Evolutionary conservation across 2,113 vertebrate genomes (phyloP).

Genomic region (Rhadina sibilatrix): DNA sequence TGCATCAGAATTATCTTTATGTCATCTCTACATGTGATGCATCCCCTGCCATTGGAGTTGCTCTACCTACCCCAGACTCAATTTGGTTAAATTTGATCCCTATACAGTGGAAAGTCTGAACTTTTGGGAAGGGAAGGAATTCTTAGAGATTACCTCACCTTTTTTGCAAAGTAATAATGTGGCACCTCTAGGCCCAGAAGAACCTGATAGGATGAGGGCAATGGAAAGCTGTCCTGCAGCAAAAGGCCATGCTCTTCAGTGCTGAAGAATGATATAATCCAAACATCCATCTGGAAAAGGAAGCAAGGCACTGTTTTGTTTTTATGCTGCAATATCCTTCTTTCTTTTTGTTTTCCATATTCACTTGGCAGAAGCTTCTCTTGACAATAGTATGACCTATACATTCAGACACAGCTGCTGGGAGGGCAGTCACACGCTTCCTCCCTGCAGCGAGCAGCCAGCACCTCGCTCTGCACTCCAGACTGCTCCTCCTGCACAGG

Average conservation of each 20-base stretch:
- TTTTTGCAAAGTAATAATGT: constrained; percentile 91
- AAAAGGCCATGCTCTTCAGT: constrained; percentile 91
- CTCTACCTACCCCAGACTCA: not conserved
- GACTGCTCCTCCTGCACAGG: not conserved
- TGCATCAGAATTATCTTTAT: not conserved
- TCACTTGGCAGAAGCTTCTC: not conserved
- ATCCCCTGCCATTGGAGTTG: not conserved
- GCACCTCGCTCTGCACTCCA: not conserved
- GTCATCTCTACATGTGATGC: not conserved
- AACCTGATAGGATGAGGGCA: constrained; percentile 76
- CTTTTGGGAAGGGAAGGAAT: not conserved
- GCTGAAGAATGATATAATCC: constrained; percentile 88
- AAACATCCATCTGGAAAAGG: constrained; percentile 76
- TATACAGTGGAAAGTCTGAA: not conserved
- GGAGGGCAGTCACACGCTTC: not conserved
- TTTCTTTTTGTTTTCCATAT: constrained; percentile 5
- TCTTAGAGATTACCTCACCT: constrained; percentile 73
- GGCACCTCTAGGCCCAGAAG: constrained; percentile 90
- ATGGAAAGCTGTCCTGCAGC: constrained; percentile 86
- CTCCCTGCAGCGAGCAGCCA: not conserved
- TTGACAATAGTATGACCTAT: not conserved
- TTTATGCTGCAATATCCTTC: not conserved
- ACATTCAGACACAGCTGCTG: not conserved
- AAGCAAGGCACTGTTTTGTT: not conserved
- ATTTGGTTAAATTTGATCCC: not conserved